Conservation (phyloP, 2,888 invertebrate species). For the Macrosoma leucophasiata region DNA sequence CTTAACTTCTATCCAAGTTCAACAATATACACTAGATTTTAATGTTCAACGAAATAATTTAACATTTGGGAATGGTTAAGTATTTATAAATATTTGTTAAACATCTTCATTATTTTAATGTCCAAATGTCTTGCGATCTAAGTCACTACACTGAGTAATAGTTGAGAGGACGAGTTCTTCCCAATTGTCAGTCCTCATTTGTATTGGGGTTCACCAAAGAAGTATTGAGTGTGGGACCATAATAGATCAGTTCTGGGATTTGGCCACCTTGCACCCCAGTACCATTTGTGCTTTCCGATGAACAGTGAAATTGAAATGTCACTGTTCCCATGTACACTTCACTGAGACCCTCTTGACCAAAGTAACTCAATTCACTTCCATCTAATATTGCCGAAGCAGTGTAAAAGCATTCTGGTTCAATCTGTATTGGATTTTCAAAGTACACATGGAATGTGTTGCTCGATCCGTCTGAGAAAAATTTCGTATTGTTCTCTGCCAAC, state of each 20-base stretch:
- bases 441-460: slow-evolving; percentile 94
- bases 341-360: slow-evolving; percentile 97
- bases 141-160: slow-evolving; percentile 50
- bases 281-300: slow-evolving; percentile 97
- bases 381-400: slow-evolving; percentile 97
- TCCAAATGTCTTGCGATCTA: slow-evolving; percentile 17
- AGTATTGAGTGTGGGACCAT: slow-evolving; percentile 83
- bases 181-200: slow-evolving; percentile 70
- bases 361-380: slow-evolving; percentile 95
- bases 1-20: slow-evolving; percentile 46
- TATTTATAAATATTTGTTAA: slow-evolving; percentile 25
- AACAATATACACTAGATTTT: slow-evolving; percentile 62
- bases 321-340: slow-evolving; percentile 95
- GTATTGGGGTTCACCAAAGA: slow-evolving; percentile 52
- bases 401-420: slow-evolving; percentile 95
- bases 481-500: slow-evolving; percentile 92
- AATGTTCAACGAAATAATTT: slow-evolving; percentile 50
- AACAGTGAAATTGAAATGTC: slow-evolving; percentile 98
- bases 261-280: slow-evolving; percentile 98
- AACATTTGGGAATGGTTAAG: slow-evolving; percentile 55
- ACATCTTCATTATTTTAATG: slow-evolving; percentile 12
- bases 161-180: slow-evolving; percentile 40
- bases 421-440: slow-evolving; percentile 88
- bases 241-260: slow-evolving; percentile 97
- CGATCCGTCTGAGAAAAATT: slow-evolving; percentile 97